These are phyloP conservation scores for Babyrousa celebensis DNA, from an alignment of 2,797 vertebrate species.

Conservation along the genomic window DNA sequence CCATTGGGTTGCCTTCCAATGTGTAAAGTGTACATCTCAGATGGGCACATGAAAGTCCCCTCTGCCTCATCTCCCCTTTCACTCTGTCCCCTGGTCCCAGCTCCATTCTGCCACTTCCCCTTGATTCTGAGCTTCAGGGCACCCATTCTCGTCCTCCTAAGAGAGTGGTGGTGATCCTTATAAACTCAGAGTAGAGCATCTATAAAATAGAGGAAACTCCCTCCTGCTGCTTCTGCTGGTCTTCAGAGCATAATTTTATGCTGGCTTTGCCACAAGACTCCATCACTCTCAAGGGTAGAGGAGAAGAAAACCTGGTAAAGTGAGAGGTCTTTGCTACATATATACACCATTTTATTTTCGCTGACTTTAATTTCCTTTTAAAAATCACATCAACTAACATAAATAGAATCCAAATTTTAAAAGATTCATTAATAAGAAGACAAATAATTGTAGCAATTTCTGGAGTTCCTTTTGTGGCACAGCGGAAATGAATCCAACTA, in stretches of 20 bases:
- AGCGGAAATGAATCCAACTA: no score
- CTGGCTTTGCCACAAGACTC: neutral
- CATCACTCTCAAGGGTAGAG: neutral
- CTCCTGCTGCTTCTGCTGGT: neutral
- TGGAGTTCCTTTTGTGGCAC: no score
- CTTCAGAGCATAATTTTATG: neutral
- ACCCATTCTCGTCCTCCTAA: neutral
- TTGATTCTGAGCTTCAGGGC: neutral
- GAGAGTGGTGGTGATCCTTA: neutral
- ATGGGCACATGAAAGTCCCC: neutral
- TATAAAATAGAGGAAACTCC: neutral
- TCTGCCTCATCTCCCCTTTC: neutral
- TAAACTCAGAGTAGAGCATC: neutral
- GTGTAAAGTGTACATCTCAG: neutral
- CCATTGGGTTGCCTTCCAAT: neutral
- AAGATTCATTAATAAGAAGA: neutral
- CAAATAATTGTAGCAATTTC: neutral
- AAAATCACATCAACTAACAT: neutral
- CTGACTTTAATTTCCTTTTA: constrained; percentile 22
- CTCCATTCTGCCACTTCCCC: neutral
- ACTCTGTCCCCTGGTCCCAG: neutral
- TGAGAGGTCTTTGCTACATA: neutral
- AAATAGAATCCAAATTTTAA: neutral
- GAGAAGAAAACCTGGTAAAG: neutral
- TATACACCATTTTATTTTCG: neutral